Base-by-base conservation (phyloP, 2,888 invertebrate species). In the Sesia apiformis region DNA sequence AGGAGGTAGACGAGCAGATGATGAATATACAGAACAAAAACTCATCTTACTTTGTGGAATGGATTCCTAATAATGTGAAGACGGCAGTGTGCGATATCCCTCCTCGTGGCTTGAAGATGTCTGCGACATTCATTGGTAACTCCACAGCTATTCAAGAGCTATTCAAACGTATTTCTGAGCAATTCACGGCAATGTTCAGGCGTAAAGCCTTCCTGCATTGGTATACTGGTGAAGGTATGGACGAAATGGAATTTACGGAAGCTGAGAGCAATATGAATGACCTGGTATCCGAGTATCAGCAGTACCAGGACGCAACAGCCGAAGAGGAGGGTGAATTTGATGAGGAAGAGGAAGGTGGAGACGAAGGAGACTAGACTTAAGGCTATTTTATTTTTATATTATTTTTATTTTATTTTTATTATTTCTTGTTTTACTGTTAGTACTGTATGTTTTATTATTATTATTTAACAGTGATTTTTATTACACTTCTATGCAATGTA, bases 231-330 rank as follows among this genome's bases (percentile, higher is more conserved):
- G 95, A 95, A 74, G 95, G 95, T 49, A 95, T 95, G 97, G 97
- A 98, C 79, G 97, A 97, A 84, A 95, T 97, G 96, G 98, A 98
- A 83, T 98, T 98, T 86, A 97, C 97, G 54, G 98, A 98, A 79
- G 98, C 98, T 0, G 97, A 98, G 80, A 96, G 96, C 73, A 98
- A 98, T 91, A 96, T 98, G 96, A 97, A 95, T 70, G 96, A 96
- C 75, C 82, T 96, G 65, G 92, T 94, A 57, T 93, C 93, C 0
- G 94, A 94, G 74, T 95, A 94, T 81, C 94, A 94, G 76, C 94
- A 94, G 71, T 94, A 94, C 81, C 94, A 94, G 73, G 91, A 91
- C 59, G 91, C 92, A 39, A 86, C 90, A 3, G 90, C 90, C 56
- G 91, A 92, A 63, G 90, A 91, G 58, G 91, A 91, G 61, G 91